Base-by-base conservation (phyloP, 2,797 vertebrate species). In the Parambassis ranga region DNA sequence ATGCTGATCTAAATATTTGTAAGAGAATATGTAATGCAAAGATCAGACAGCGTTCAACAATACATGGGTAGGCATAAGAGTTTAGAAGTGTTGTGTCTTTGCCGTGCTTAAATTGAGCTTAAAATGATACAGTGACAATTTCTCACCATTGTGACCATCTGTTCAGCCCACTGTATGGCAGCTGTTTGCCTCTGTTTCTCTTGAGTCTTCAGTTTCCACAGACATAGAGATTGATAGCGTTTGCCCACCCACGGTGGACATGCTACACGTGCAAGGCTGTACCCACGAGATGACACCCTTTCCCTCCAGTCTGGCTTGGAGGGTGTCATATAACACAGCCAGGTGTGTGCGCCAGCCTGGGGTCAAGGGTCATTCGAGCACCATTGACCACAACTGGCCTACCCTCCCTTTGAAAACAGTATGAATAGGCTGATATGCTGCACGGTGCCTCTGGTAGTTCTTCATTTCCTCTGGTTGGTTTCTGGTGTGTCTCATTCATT, bases 101-200 rank as follows among this genome's bases (percentile, higher is more conserved):
- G 71, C 33, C 57, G 49, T 4, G 6, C 23, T 23, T 14, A 56
- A 76, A 77, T 47, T 49, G 32, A 78, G 71, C 88, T 82, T 71
- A 50, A 83, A 77, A 84, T 69, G 69, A 80, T 79, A 75, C 28
- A 6, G 69, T 59, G 61, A 77, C 88, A 74, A 87, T 51, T 74
- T 84, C 71, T 68, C 65, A 59, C 72, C 65, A 81, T 73, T 55
- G 11, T 59, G 28, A 31, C 87, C 86, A 90, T 91, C 87, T 90
- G 90, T 60, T 87, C 51, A 41, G 68, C 68, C 75, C 51, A 43
- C 66, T 69, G 33, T 18, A 30, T 46, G 71, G 65, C 90, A 90
- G 86, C 87, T 92, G 88, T 76, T 81, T 33, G 68, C 62, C 37
- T 75, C 50, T 65, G 52, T 66, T 75, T 70, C 56, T 2, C 11